Conservation (phyloP, 2,113 vertebrate genomes). For the Orycteropus afer region DNA sequence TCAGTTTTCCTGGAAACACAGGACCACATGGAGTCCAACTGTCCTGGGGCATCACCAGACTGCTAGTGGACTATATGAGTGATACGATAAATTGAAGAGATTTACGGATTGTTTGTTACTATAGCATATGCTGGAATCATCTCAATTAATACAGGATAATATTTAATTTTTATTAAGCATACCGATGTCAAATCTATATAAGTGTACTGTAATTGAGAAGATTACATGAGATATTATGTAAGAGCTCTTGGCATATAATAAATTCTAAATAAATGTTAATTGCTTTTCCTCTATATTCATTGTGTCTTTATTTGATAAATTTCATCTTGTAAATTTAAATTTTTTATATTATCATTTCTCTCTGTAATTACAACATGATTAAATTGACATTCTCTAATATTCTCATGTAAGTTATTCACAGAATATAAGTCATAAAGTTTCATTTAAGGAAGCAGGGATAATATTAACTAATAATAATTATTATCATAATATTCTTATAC, state of each 20-base stretch:
- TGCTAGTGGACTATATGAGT: neutral
- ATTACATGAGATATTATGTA: neutral
- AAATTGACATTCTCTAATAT: neutral
- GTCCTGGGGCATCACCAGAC: neutral
- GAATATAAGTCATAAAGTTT: neutral
- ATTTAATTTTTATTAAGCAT: neutral
- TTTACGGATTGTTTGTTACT: neutral
- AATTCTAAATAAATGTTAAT: neutral
- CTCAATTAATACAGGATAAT: neutral
- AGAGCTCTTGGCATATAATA: neutral
- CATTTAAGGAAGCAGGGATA: neutral
- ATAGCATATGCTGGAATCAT: neutral
- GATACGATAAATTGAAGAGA: neutral
- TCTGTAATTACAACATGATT: neutral
- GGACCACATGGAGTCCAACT: neutral
- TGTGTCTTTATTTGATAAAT: neutral
- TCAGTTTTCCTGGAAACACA: neutral
- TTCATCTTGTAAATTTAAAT: neutral
- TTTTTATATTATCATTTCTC: neutral
- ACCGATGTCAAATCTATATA: conserved; percentile 7
- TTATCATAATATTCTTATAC: neutral
- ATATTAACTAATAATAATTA: neutral
- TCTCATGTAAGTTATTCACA: neutral
- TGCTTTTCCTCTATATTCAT: neutral
- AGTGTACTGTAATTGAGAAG: neutral